Percentiles rank a stretch among this genome's conserved stretches.
Conservation (phyloP, 2,888 invertebrate species). For the Heteromyza rotundicornis region DNA sequence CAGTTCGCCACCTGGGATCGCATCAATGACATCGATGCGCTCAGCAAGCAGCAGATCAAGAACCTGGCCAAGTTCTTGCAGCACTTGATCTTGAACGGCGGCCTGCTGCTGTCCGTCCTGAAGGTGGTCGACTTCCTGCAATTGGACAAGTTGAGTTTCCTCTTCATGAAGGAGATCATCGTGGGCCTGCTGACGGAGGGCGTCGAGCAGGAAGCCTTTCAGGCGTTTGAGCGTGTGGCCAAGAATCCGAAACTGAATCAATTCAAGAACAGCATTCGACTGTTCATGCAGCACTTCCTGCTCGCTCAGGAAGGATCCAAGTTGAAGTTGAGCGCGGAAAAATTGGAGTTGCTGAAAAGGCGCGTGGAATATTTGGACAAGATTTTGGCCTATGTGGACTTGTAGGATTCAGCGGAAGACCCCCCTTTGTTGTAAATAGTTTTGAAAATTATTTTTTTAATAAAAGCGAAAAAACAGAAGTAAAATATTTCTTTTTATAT, state of each 20-base stretch:
- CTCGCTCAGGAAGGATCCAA: slow-evolving; percentile 69
- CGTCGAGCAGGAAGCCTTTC: slow-evolving; percentile 63
- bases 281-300: slow-evolving; percentile 89
- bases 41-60: slow-evolving; percentile 69
- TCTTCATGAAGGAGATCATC: slow-evolving; percentile 79
- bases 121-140: slow-evolving; percentile 91
- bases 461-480: neutral
- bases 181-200: slow-evolving; percentile 75
- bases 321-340: slow-evolving; percentile 56
- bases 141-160: slow-evolving; percentile 78
- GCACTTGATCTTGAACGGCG: slow-evolving; percentile 79
- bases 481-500: no score
- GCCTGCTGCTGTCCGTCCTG: slow-evolving; percentile 79
- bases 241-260: slow-evolving; percentile 76
- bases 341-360: slow-evolving; percentile 65
- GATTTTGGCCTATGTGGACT: slow-evolving; percentile 65
- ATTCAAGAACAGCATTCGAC: slow-evolving; percentile 80
- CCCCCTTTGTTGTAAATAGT: no score
- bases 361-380: slow-evolving; percentile 72
- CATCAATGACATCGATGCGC: slow-evolving; percentile 76
- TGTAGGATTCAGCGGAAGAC: no score
- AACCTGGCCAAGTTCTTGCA: slow-evolving; percentile 82
- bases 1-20: slow-evolving; percentile 93
- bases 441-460: no score
- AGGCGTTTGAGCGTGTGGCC: slow-evolving; percentile 76